phyloP scores from a whole-genome alignment of 2,797 vertebrate genomes.

The Macropus fuliginosus region DNA sequence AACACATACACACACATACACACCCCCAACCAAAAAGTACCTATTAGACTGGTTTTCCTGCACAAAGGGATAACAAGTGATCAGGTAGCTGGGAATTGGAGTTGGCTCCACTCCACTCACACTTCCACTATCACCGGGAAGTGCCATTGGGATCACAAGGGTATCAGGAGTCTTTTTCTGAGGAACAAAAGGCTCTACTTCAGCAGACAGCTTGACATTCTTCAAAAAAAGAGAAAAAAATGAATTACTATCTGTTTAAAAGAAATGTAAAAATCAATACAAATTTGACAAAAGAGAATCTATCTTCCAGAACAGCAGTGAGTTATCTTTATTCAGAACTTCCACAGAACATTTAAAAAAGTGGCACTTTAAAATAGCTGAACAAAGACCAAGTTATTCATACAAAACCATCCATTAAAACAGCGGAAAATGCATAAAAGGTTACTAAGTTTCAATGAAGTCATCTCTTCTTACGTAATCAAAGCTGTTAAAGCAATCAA shows the following conservation, averaged over 20 bases:
- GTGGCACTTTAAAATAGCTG: constrained; percentile 14
- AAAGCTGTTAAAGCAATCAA: constrained; percentile 66
- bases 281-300: constrained; percentile 22
- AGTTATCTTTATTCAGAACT: not conserved
- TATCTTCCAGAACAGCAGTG: constrained; percentile 23
- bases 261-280: constrained; percentile 18
- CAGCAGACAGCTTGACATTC: constrained; percentile 98
- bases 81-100: constrained; percentile 98
- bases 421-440: constrained; percentile 42
- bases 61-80: constrained; percentile 99
- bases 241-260: constrained; percentile 11
- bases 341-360: constrained; percentile 9
- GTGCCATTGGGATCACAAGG: constrained; percentile 93
- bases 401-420: constrained; percentile 49
- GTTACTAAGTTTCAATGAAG: constrained; percentile 47
- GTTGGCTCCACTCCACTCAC: constrained; percentile 91
- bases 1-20: not conserved
- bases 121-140: constrained; percentile 87
- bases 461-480: constrained; percentile 56
- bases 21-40: constrained; percentile 82
- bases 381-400: constrained; percentile 20
- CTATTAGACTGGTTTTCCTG: constrained; percentile 98
- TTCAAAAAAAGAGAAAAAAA: constrained; percentile 77
- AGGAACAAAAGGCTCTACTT: constrained; percentile 99
- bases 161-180: constrained; percentile 96